phyloP scores from a whole-genome alignment of 2,797 vertebrate species.

The Acrossocheilus wenchowensis region DNA sequence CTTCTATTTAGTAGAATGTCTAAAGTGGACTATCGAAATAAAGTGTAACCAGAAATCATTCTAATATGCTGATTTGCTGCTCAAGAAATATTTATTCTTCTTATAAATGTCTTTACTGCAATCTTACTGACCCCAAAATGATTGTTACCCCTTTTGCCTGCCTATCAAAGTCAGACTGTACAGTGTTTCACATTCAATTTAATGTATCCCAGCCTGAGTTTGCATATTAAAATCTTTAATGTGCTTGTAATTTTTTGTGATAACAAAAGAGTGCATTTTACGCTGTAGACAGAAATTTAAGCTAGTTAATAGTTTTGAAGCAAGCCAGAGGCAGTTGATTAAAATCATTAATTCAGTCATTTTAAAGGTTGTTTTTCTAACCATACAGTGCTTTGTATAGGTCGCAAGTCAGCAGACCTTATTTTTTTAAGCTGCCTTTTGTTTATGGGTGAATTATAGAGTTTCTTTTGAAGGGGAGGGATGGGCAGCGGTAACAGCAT shows the following conservation, averaged over 20 bases:
- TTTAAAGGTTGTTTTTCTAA: not conserved
- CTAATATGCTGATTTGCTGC: not conserved
- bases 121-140: not conserved
- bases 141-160: not conserved
- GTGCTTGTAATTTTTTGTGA: not conserved
- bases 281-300: not conserved
- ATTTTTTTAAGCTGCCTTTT: not conserved
- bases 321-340: not conserved
- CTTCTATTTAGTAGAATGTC: too few relatives aligned
- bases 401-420: not conserved
- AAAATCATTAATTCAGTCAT: not conserved
- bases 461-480: slow-evolving; percentile 9
- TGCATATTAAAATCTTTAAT: not conserved
- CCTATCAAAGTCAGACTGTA: not conserved
- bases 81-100: not conserved
- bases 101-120: not conserved
- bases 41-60: not conserved
- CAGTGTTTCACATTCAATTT: not conserved
- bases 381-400: not conserved
- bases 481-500: slow-evolving; percentile 30
- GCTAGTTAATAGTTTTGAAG: slow-evolving; percentile 13
- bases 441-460: not conserved
- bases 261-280: not conserved
- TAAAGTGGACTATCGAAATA: too few relatives aligned
- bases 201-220: not conserved